A percentile compares a stretch with the other conserved stretches of the same genome.
Evolutionary conservation across 2,113 vertebrate genomes (phyloP).

Genomic region (Gallinago jamesoni): DNA sequence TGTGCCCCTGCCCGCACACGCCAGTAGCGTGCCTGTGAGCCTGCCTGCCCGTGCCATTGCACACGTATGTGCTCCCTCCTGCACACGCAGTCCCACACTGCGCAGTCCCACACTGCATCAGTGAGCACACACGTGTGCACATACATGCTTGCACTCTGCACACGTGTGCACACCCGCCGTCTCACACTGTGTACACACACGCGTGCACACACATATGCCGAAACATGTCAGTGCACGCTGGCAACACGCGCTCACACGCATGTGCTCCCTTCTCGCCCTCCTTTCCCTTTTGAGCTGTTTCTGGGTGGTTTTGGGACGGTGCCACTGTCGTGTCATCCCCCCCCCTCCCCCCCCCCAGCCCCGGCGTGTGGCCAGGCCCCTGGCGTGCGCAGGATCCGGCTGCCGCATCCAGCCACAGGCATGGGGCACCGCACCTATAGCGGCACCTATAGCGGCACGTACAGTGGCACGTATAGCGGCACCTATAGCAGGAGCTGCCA

Average conservation of each 20-base stretch:
- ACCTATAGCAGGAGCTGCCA: no score
- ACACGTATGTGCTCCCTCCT: no score
- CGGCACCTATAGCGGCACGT: background rate
- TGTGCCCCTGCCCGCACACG: background rate
- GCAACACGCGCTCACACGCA: background rate
- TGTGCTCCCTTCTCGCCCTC: background rate
- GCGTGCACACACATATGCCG: no score
- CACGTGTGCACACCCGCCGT: accelerated
- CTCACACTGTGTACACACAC: accelerated
- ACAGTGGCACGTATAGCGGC: no score
- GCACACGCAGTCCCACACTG: background rate
- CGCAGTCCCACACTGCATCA: background rate
- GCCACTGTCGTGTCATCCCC: background rate
- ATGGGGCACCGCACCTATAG: background rate
- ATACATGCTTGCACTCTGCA: accelerated
- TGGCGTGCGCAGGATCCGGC: background rate
- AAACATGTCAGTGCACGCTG: no score
- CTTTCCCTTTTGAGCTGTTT: background rate
- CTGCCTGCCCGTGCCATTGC: background rate
- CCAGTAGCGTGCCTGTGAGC: background rate
- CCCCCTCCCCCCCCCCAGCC: background rate
- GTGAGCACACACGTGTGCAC: accelerated
- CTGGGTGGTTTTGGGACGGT: background rate
- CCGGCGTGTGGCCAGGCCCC: background rate
- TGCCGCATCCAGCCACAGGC: background rate